Evolutionary conservation across 2,113 vertebrate genomes (phyloP), one percentile per base, ranked within the genome.

Genomic region (Sphaerodactylus townsendi): DNA sequence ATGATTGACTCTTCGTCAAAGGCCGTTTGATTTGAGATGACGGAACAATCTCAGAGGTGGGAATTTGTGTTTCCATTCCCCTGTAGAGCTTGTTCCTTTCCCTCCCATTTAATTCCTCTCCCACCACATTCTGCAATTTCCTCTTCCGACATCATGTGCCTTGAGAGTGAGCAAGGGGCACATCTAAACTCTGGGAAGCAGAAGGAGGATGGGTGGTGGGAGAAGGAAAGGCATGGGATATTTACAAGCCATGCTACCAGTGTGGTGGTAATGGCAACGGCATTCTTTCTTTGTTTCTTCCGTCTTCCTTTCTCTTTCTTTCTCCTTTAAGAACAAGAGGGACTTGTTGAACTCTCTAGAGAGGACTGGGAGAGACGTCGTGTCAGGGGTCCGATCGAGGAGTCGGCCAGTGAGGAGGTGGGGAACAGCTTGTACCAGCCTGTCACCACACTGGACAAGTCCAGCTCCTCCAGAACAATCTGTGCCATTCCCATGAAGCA

Each of bases 381-480:
- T 25, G 98, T 97, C 79, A 99, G 97, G 28, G 97, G 98, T 70
- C 97, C 97, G 59, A 99, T 97, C 83, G 98, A 98, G 92, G 98
- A 98, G 90, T 99, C 98, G 5, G 98, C 98, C 96, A 99, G 93
- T 5, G 99, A 99, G 82, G 98, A 99, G 44, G 98, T 99, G 90
- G 99, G 99, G 95, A 99, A 99, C 94, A 99, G 98, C 98, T 98
- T 99, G 96, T 98, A 99, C 99, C 99, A 99, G 94, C 99, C 99
- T 0, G 96, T 88, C 72, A 99, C 96, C 0, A 85, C 84, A 11
- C 96, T 96, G 46, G 97, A 97, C 93, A 99, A 97, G 91, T 99
- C 99, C 90, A 99, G 96, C 96, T 99, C 99, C 44, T 99, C 99
- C 93, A 99, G 93, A 76, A 99, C 96, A 92, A 99, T 99, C 96